Percentiles rank a stretch among this genome's conserved stretches.
phyloP scores from a whole-genome alignment of 2,888 invertebrate species.

The Omphaloscelis lunosa region DNA sequence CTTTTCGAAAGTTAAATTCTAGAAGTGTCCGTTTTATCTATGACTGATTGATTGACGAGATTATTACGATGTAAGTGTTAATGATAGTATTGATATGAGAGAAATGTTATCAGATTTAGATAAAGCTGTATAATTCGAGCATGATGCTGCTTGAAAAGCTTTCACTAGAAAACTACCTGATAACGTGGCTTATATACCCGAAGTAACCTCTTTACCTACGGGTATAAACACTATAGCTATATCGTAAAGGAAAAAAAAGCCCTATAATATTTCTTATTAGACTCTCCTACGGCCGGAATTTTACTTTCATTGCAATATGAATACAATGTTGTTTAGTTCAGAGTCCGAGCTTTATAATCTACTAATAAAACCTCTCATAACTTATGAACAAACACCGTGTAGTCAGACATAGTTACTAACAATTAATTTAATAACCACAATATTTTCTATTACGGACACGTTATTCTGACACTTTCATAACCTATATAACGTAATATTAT shows the following conservation, averaged over 20 bases:
- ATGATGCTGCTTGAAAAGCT: slow-evolving; percentile 31
- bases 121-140: slow-evolving; percentile 50
- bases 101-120: slow-evolving; percentile 54
- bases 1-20: slow-evolving; percentile 69
- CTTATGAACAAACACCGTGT: slow-evolving; percentile 55
- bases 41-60: slow-evolving; percentile 68
- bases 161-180: slow-evolving; percentile 28
- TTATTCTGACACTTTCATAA: slow-evolving; percentile 75
- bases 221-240: neutral
- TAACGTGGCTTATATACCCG: slow-evolving; percentile 6
- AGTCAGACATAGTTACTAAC: slow-evolving; percentile 56
- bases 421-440: slow-evolving; percentile 67
- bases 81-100: slow-evolving; percentile 41
- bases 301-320: too few species aligned
- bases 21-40: slow-evolving; percentile 71
- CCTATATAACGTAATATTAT: slow-evolving; percentile 67
- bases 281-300: neutral
- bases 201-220: neutral
- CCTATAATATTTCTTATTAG: neutral
- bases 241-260: neutral
- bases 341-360: slow-evolving; percentile 36
- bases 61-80: slow-evolving; percentile 57
- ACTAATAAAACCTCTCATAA: slow-evolving; percentile 56
- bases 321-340: too few species aligned
- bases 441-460: slow-evolving; percentile 71